phyloP scores from a whole-genome alignment of 64 coral and sea anemone species.

The Orbicella faveolata region DNA sequence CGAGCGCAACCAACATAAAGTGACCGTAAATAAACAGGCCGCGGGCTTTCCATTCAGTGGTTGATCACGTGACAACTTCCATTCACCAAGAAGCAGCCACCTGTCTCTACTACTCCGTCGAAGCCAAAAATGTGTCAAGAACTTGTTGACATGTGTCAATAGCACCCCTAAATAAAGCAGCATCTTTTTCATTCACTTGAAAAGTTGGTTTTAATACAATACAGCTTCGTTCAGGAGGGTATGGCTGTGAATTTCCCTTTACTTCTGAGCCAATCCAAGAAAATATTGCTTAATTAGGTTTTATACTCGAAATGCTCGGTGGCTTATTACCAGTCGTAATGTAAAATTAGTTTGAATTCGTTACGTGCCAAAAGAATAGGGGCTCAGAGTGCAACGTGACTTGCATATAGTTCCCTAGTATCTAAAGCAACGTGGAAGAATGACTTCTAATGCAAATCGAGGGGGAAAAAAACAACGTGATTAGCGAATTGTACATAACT shows the following conservation, averaged over 20 bases:
- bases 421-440: too few relatives aligned
- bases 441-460: neutral
- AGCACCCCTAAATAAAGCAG: conserved; percentile 1
- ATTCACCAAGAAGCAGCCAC: conserved; percentile 35
- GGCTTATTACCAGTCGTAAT: neutral
- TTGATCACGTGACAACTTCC: conserved; percentile 33
- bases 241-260: neutral
- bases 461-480: neutral
- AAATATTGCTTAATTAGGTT: neutral
- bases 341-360: neutral
- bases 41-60: conserved; percentile 31
- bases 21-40: conserved; percentile 34
- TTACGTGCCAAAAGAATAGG: neutral
- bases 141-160: conserved; percentile 22
- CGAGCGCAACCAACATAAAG: neutral
- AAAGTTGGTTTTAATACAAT: neutral
- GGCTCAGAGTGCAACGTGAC: neutral
- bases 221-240: neutral
- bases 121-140: conserved; percentile 39
- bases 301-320: neutral
- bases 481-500: too few relatives aligned
- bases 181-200: neutral
- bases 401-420: too few relatives aligned
- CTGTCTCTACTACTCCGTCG: conserved; percentile 4
- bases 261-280: neutral